Conservation (phyloP, 2,888 invertebrate species). For the Encarsia formosa region DNA sequence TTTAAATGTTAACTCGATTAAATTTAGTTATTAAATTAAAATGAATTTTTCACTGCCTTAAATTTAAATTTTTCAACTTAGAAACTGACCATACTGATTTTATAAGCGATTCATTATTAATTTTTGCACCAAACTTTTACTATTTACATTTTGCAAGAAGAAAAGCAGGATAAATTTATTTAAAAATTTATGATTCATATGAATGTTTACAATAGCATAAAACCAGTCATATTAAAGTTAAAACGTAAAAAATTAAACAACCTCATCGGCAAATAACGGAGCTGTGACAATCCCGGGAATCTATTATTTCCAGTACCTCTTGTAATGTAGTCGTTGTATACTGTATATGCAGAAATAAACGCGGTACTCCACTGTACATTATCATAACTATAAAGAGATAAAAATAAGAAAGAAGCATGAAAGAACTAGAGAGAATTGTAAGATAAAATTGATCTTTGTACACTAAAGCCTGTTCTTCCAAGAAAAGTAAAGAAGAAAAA, state of each 20-base stretch:
- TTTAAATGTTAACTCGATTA: too few relatives aligned
- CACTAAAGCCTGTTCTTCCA: conserved; percentile 27
- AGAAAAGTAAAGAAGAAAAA: conserved; percentile 10
- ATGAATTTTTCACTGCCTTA: too few relatives aligned
- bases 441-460: conserved; percentile 21
- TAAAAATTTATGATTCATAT: background rate
- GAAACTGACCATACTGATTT: too few relatives aligned
- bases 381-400: conserved; percentile 11
- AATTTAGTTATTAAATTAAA: too few relatives aligned
- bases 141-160: too few relatives aligned
- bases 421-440: background rate
- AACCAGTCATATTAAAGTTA: too few relatives aligned
- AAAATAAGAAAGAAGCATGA: background rate
- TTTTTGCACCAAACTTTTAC: too few relatives aligned
- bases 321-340: conserved; percentile 15
- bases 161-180: background rate
- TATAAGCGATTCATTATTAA: too few relatives aligned
- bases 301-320: conserved; percentile 18
- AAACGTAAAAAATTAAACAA: conserved; percentile 9
- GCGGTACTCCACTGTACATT: conserved; percentile 17
- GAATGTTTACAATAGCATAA: too few relatives aligned
- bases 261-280: conserved; percentile 13
- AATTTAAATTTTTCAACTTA: too few relatives aligned
- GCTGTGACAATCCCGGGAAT: conserved; percentile 23
- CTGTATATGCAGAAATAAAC: conserved; percentile 1